Evolutionary conservation across 1,140 invertebrate genomes (phyloP), one percentile per base, ranked within the genome.

Genomic region (Leptoteleia sp.): DNA sequence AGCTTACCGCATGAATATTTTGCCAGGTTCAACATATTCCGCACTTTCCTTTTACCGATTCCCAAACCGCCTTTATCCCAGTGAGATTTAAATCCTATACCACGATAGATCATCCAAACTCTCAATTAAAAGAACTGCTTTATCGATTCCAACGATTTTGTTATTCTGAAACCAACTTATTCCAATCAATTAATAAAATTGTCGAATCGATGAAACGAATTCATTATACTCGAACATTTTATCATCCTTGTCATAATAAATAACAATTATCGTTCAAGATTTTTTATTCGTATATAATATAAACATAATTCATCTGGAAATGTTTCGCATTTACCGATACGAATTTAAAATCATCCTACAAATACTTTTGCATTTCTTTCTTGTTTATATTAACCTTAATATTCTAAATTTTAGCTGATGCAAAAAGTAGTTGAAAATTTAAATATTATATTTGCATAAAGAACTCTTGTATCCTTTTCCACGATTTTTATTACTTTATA

Each of bases 1-100:
- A 67, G 81, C 81, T 79, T 81, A 80, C 59, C 9, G 81, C 82
- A 82, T 82, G 79, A 77, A 84, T 82, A 79, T 81, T 81, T 84
- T 37, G 47, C 67, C 64, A 71, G 64, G 52, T 45, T 76, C 70
- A 48, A 73, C 50, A 68, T 68, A 68, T 79, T 64, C 76, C 45
- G 50, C 45, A 61, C 61, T 71, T 35, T 72, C 59, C 70, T 75
- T 73, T 55, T 37, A 55, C 57, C 31, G 40, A 62, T 12, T 72
- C 57, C 47, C 68, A 31, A 62, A 40, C 57, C 57, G 17, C 31
- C 57, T 38, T 42, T 47, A 52, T 31, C 31, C 64, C 43, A 6
- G 22, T 42, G 35, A 48, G 33, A 72, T 72, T 72, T 72, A 35
- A 47, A 62, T 62, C 57, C 57, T 33, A 38, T 8, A 22, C 19